A percentile compares a stretch with the other conserved stretches of the same genome.
These are phyloP conservation scores for Eulemur rubriventer DNA, from an alignment of 2,797 vertebrate genomes.

Conservation along the genomic window DNA sequence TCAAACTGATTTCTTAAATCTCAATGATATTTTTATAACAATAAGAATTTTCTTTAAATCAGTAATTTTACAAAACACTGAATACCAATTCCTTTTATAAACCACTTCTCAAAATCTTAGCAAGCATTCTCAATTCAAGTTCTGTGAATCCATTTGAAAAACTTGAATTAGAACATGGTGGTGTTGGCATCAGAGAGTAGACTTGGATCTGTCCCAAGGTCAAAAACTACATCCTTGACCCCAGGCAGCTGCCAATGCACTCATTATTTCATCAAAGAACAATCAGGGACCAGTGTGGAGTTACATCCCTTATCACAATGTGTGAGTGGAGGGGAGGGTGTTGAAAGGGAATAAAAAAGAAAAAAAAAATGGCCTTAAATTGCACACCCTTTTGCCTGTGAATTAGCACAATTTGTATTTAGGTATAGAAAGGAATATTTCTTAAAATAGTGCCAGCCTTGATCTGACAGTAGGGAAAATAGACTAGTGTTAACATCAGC, in stretches of 20 bases:
- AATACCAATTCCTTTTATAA: neutral
- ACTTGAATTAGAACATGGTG: neutral
- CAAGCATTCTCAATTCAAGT: neutral
- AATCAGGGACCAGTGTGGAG: neutral
- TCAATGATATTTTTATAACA: neutral
- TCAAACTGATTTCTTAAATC: constrained; percentile 16
- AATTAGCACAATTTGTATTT: constrained; percentile 36
- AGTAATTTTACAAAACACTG: constrained; percentile 17
- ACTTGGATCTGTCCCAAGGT: neutral
- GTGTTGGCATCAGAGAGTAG: neutral
- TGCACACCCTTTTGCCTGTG: neutral
- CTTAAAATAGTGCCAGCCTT: neutral
- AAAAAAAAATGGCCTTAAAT: neutral
- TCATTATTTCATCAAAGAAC: constrained; percentile 25
- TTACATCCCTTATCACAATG: neutral
- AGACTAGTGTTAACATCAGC: neutral
- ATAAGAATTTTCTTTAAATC: constrained; percentile 45
- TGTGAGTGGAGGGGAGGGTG: neutral
- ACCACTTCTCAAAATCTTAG: neutral
- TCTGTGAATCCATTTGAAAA: neutral
- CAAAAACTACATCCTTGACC: neutral
- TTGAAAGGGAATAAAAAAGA: neutral
- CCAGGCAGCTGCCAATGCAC: neutral
- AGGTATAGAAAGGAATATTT: constrained; percentile 21
- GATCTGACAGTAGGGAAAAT: neutral